Conservation (phyloP, 2,888 invertebrate species). For the Cenopis cana region DNA sequence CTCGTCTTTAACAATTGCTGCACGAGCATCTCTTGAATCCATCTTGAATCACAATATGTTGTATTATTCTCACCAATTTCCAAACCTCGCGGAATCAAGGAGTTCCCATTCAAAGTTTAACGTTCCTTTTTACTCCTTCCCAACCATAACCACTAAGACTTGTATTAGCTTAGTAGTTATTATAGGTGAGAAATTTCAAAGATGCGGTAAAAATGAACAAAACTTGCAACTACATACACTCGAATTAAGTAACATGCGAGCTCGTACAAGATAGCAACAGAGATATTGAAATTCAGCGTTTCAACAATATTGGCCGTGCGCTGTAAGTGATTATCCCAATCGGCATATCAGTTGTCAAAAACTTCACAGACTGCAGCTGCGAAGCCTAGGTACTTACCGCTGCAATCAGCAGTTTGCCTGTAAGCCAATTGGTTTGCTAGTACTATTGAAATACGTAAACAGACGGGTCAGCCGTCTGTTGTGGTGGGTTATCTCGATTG, state of each 20-base stretch:
- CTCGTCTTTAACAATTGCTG: too few species aligned
- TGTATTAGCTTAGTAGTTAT: too few species aligned
- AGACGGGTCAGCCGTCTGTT: constrained; percentile 7
- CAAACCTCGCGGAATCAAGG: too few species aligned
- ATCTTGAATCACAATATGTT: too few species aligned
- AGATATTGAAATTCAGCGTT: not conserved
- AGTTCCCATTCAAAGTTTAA: too few species aligned
- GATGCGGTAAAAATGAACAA: too few species aligned
- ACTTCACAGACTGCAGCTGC: constrained; percentile 26
- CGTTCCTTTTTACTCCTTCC: too few species aligned
- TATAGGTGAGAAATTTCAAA: too few species aligned
- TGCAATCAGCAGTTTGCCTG: constrained; percentile 64
- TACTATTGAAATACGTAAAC: constrained; percentile 62
- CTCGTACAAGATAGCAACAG: not conserved
- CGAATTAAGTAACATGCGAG: not conserved
- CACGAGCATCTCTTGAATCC: too few species aligned
- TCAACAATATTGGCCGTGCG: not conserved
- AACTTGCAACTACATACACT: too few species aligned
- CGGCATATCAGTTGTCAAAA: constrained; percentile 36
- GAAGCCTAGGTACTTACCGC: constrained; percentile 31
- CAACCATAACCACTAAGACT: too few species aligned
- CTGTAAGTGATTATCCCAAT: constrained; percentile 19
- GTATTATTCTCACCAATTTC: too few species aligned
- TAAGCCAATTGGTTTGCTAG: constrained; percentile 68
- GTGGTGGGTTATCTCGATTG: constrained; percentile 21